Evolutionary conservation across 2,888 invertebrate genomes (phyloP), one percentile per base, ranked within the genome.

Genomic region (Linyphia triangularis): DNA sequence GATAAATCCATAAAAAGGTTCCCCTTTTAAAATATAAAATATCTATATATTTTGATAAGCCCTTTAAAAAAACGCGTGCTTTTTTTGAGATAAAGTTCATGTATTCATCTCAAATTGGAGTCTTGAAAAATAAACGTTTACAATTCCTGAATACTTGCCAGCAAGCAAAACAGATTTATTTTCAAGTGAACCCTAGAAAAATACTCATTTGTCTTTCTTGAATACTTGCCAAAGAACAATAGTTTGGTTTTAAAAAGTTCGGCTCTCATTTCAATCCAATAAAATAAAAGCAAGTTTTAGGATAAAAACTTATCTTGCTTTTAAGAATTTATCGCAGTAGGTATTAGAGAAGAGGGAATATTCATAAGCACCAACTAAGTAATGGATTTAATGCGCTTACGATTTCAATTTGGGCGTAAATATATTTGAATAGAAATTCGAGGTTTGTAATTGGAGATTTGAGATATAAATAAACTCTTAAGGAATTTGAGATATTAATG

Each of bases 121-220:
- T n/a, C 26, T 43, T 70, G 43, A 43, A 70, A 69, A 69, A 69
- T 33, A 43, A 26, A 24, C 30, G 9, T 30, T 30, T 26, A n/a
- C 22, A 28, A 70, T 70, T 70, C 43, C 43, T 70, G 70, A 70
- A 70, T 43, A 70, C 59, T 77, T 77, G 77, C 61, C 77, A 77
- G 24, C 61, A 61, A 63, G 59, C 59, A 51, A 77, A 33, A 61
- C 37, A 63, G 33, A 63, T 40, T 61, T 77, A 40, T 63, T 37
- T 77, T 77, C 77, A 63, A 40, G n/a, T 37, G 59, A 26, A 75
- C 33, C 22, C 22, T 63, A 40, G 37, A 61, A 77, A n/a, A 61
- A 61, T 77, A 40, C 77, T 40, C 40, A 77, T 77, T 77, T 77
- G 30, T 59, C 13, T 33, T 59, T 59, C 59, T 40, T 77, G 77